phyloP scores from a whole-genome alignment of 1,140 invertebrate genomes.

The Trichoplusia ni region DNA sequence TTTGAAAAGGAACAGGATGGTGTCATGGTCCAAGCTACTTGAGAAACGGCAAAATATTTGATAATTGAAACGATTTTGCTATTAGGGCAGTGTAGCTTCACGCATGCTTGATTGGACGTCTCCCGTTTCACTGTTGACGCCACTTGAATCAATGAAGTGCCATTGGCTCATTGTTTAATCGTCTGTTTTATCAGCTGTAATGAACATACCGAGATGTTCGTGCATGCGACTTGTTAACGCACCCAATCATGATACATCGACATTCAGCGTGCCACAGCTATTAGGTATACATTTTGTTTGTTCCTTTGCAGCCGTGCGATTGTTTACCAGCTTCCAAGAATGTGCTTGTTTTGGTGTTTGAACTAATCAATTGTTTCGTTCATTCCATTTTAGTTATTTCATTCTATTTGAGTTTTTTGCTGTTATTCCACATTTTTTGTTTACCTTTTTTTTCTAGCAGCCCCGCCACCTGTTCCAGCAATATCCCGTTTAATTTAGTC shows the following conservation, averaged over 20 bases:
- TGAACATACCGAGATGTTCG: constrained; percentile 44
- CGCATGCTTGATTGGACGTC: constrained; percentile 57
- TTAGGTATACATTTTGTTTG: not conserved
- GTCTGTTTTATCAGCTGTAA: constrained; percentile 75
- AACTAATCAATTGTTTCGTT: constrained; percentile 1
- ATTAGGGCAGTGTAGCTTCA: constrained; percentile 28
- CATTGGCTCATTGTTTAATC: constrained; percentile 76
- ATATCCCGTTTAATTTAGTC: constrained; percentile 5
- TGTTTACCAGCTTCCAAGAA: constrained; percentile 9
- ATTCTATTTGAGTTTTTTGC: not conserved
- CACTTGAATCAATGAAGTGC: constrained; percentile 74
- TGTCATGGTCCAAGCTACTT: not conserved
- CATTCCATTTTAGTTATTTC: not conserved
- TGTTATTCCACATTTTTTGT: constrained; percentile 1
- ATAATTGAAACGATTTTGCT: constrained; percentile 38
- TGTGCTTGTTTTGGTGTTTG: not conserved
- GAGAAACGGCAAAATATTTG: constrained; percentile 12
- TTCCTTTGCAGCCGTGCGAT: not conserved
- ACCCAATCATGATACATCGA: constrained; percentile 29
- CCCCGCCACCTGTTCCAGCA: not conserved
- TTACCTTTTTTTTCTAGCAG: not conserved
- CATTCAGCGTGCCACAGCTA: constrained; percentile 7
- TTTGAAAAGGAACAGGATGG: constrained; percentile 6
- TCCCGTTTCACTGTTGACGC: constrained; percentile 64
- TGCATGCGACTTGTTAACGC: constrained; percentile 40